phyloP scores from a whole-genome alignment of 2,113 vertebrate genomes.

The Anguilla japonica region DNA sequence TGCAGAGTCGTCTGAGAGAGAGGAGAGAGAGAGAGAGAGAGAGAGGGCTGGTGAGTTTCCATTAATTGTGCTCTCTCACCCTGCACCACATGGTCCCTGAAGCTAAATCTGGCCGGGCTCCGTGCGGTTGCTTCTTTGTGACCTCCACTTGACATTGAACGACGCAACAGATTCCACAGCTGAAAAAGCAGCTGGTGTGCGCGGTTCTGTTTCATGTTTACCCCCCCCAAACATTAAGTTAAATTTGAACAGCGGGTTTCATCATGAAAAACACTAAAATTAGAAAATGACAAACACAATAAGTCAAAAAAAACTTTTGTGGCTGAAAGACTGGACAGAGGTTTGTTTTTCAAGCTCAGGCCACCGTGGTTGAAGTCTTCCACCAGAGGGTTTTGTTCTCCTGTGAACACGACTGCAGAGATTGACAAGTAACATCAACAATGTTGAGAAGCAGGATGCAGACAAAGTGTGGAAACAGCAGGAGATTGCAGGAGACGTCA shows the following conservation, averaged over 20 bases:
- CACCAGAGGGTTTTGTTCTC: conserved; percentile 41
- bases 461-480: conserved; percentile 38
- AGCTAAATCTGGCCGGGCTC: conserved; percentile 14
- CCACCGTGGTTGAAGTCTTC: conserved; percentile 15
- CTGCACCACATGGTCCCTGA: conserved; percentile 48
- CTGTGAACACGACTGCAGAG: conserved; percentile 14
- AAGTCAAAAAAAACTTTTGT: neutral
- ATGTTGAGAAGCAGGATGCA: conserved; percentile 46
- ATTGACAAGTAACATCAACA: conserved; percentile 9
- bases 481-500: conserved; percentile 10
- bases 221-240: neutral
- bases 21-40: conserved; percentile 3
- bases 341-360: neutral
- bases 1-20: neutral
- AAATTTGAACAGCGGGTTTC: neutral
- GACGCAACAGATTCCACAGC: neutral
- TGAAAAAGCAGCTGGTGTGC: conserved; percentile 2
- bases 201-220: neutral
- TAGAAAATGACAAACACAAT: neutral
- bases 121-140: neutral
- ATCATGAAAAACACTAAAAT: neutral
- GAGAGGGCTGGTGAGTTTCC: conserved; percentile 5
- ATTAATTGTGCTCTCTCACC: conserved; percentile 36
- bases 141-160: conserved; percentile 16
- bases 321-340: neutral